A percentile compares a stretch with the other conserved stretches of the same genome.
These are phyloP conservation scores for Calephelis nemesis DNA, from an alignment of 1,140 invertebrate genomes.

Conservation along the genomic window DNA sequence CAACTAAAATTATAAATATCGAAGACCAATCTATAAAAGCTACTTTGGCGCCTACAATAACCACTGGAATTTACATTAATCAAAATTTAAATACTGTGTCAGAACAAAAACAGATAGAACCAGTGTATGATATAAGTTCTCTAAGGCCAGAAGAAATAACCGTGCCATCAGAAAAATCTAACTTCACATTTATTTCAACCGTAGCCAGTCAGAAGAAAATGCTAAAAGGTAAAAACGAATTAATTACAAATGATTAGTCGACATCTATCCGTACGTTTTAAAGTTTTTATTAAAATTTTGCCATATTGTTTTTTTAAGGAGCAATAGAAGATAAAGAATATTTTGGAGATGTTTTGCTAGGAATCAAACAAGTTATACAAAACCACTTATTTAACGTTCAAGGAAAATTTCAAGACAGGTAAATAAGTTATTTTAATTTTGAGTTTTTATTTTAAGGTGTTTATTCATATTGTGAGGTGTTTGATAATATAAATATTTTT, in stretches of 20 bases:
- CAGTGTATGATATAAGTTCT: slow-evolving; percentile 55
- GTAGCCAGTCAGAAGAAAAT: slow-evolving; percentile 74
- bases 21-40: not conserved
- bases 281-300: not conserved
- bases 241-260: not conserved
- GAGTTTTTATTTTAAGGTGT: no score
- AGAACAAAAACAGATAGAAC: slow-evolving; percentile 34
- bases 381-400: slow-evolving; percentile 84
- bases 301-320: slow-evolving; percentile 54
- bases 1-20: not conserved
- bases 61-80: not conserved
- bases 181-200: slow-evolving; percentile 70
- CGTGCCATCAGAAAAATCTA: slow-evolving; percentile 73
- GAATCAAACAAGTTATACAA: slow-evolving; percentile 88
- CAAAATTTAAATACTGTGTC: not conserved
- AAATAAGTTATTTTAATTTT: slow-evolving; percentile 20
- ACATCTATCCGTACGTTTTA: no score
- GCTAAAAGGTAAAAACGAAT: slow-evolving; percentile 59
- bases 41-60: not conserved
- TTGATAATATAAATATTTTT: no score
- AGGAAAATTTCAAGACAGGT: slow-evolving; percentile 82
- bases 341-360: slow-evolving; percentile 86
- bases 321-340: slow-evolving; percentile 86
- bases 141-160: slow-evolving; percentile 73
- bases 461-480: no score